Conservation (phyloP, 1,140 invertebrate genomes). For the Ooceraea biroi region DNA sequence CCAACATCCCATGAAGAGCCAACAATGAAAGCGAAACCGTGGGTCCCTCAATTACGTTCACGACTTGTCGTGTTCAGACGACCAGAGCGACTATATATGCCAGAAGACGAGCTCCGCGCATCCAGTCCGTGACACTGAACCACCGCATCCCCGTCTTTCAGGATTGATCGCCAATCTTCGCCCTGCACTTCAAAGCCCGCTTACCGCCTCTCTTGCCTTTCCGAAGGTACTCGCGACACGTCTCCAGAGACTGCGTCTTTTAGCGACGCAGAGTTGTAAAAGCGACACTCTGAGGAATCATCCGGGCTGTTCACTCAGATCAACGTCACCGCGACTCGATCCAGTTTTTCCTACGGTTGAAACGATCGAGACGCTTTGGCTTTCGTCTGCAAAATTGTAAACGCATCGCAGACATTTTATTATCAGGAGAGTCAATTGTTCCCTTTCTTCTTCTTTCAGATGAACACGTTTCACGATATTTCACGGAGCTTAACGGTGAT, state of each 20-base stretch:
- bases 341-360: no score
- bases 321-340: background rate
- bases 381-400: no score
- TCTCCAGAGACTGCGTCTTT: no score
- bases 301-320: constrained; percentile 11
- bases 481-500: constrained; percentile 14
- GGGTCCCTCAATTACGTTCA: constrained; percentile 80
- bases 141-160: constrained; percentile 4
- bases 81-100: constrained; percentile 81
- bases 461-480: constrained; percentile 32
- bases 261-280: no score
- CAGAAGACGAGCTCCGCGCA: constrained; percentile 63
- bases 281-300: background rate
- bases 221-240: background rate
- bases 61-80: constrained; percentile 77
- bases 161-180: background rate
- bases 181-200: background rate
- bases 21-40: constrained; percentile 85
- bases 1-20: constrained; percentile 79
- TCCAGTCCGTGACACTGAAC: constrained; percentile 65
- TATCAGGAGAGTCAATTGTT: background rate
- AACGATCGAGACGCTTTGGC: no score
- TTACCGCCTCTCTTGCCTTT: background rate
- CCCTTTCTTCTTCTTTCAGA: constrained; percentile 40
- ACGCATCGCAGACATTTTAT: constrained; percentile 1